These are phyloP conservation scores for Hypanus sabinus DNA, from an alignment of 2,113 vertebrate species.

Conservation along the genomic window DNA sequence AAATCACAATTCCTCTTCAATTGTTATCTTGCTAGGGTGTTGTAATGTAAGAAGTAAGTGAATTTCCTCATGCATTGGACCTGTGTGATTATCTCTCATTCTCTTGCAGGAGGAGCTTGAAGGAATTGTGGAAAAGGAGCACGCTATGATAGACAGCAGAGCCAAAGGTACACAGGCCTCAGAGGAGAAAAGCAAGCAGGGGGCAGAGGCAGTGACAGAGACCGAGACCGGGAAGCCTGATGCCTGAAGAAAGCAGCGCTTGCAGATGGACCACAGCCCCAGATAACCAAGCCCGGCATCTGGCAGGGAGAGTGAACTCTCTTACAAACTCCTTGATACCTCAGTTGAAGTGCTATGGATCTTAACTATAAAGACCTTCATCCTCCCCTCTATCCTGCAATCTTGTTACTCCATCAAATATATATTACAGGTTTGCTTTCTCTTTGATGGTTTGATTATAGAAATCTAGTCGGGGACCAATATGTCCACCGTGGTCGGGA, in stretches of 20 bases:
- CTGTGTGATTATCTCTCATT: background rate
- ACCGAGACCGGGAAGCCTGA: background rate
- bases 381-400: background rate
- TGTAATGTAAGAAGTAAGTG: background rate
- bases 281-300: background rate
- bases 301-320: background rate
- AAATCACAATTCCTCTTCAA: background rate
- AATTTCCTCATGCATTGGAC: background rate
- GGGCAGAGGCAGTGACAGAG: no score
- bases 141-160: slow-evolving; percentile 64
- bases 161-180: no score
- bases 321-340: background rate
- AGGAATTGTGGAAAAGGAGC: slow-evolving; percentile 69
- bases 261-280: background rate
- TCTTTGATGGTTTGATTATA: background rate
- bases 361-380: background rate
- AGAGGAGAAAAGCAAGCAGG: background rate
- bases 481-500: background rate
- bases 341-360: background rate
- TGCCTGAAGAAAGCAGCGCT: background rate
- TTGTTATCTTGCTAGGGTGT: background rate
- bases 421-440: background rate
- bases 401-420: background rate
- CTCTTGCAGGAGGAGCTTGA: slow-evolving; percentile 67
- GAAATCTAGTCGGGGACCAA: background rate